Evolutionary conservation across 2,113 vertebrate genomes (phyloP), one percentile per base, ranked within the genome.

Genomic region (Atractosteus spatula): DNA sequence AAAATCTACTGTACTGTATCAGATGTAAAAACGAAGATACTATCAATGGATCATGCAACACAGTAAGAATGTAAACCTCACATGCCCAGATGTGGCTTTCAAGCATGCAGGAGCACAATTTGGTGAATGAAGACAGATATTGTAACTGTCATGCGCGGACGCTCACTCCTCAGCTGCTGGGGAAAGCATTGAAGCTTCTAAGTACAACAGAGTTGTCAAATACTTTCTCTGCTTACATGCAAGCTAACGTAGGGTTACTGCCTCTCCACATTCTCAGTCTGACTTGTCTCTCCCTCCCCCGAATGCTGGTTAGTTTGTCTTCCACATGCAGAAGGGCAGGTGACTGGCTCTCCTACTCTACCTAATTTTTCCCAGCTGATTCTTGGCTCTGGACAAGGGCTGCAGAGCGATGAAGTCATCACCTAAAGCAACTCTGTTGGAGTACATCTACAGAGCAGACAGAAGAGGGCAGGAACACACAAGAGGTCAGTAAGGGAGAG

Each of bases 371-470:
- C 96, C 96, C 94, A 98, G 97, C 93, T 97, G 97, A 93, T 90
- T 97, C 95, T 96, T 98, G 90, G 96, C 96, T 95, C 95, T 95
- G 89, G 97, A 95, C 88, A 99, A 92, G 87, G 97, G 97, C 93
- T 98, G 97, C 92, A 98, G 95, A 89, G 97, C 96, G 94, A 99
- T 99, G 95, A 96, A 96, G 91, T 98, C 96, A 85, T 98, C 96
- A 91, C 94, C 96, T 96, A 98, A 96, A 87, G 93, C 94, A 83
- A 96, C 94, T 82, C 93, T 92, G 95, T 93, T 97, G 95, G 95
- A 92, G 94, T 95, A 98, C 92, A 96, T 98, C 97, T 99, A 96
- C 83, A 93, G 81, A 89, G 79, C 87, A 86, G 90, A 93, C 89
- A 92, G 92, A 91, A 90, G 87, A 90, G 86, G 88, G 86, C 87